Percentiles rank a stretch among this genome's conserved stretches.
phyloP scores from a whole-genome alignment of 2,888 invertebrate species.

The Rhopalosiphum nymphaeae region DNA sequence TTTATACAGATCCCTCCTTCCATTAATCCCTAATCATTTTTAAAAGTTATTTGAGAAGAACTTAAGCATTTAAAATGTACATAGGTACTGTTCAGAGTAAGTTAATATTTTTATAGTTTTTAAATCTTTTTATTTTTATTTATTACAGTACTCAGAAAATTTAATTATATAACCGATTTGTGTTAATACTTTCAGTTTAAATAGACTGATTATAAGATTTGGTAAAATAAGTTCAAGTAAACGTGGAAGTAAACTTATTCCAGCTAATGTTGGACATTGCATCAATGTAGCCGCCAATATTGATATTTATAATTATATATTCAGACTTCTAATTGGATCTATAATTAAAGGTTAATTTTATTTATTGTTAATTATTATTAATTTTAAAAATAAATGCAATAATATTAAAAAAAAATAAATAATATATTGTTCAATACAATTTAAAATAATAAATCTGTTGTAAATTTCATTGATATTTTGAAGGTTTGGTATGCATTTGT shows the following conservation, averaged over 20 bases:
- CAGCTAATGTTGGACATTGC: constrained; percentile 35
- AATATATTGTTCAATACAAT: too few species aligned
- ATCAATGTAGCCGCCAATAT: constrained; percentile 20
- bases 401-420: too few species aligned
- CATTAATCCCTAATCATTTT: too few species aligned
- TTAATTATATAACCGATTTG: neutral
- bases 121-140: too few species aligned
- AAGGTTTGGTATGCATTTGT: too few species aligned
- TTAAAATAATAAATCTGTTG: neutral
- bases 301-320: constrained; percentile 31
- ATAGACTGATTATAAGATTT: constrained; percentile 52
- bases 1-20: too few species aligned
- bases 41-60: too few species aligned
- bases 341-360: constrained; percentile 40
- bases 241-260: neutral
- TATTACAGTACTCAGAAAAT: neutral
- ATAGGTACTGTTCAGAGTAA: constrained; percentile 42
- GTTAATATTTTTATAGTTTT: neutral
- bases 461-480: neutral
- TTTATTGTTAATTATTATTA: too few species aligned
- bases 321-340: constrained; percentile 48
- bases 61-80: neutral
- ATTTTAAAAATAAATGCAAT: too few species aligned
- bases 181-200: constrained; percentile 36
- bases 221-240: constrained; percentile 38